phyloP scores from a whole-genome alignment of 2,797 vertebrate genomes.

The Notolabrus celidotus region DNA sequence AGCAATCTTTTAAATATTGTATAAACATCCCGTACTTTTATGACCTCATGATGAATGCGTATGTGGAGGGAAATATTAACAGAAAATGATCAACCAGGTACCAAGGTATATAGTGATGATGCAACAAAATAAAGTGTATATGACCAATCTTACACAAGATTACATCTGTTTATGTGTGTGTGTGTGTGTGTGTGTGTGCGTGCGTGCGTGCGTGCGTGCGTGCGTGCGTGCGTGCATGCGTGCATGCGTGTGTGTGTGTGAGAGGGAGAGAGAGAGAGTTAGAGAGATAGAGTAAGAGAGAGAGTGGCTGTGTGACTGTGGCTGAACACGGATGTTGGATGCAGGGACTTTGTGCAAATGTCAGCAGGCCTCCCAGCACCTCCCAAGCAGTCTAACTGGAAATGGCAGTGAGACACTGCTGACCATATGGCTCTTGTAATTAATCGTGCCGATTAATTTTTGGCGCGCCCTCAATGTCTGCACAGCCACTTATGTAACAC shows the following conservation, averaged over 20 bases:
- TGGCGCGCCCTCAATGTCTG: constrained; percentile 80
- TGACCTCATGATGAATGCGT: constrained; percentile 33
- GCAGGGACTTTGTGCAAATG: constrained; percentile 81
- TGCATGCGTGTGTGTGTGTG: not conserved
- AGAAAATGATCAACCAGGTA: constrained; percentile 8
- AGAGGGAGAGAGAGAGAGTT: too few relatives aligned
- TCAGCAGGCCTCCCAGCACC: constrained; percentile 83
- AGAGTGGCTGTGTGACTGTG: constrained; percentile 8
- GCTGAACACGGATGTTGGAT: constrained; percentile 56
- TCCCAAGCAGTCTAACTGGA: constrained; percentile 81
- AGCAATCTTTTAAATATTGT: constrained; percentile 43
- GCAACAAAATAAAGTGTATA: not conserved
- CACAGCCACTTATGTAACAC: constrained; percentile 79
- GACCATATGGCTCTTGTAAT: constrained; percentile 88
- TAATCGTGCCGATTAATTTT: constrained; percentile 85
- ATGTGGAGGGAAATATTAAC: constrained; percentile 9
- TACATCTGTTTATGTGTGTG: not conserved
- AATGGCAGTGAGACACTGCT: constrained; percentile 81
- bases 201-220: not conserved
- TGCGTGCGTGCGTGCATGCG: not conserved
- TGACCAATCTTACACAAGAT: not conserved
- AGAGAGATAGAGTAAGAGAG: not conserved
- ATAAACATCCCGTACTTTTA: constrained; percentile 21
- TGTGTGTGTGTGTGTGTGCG: not conserved
- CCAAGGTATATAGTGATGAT: not conserved